Base-by-base conservation (phyloP, 64 coral and sea anemone genomes). In the Orbicella faveolata region DNA sequence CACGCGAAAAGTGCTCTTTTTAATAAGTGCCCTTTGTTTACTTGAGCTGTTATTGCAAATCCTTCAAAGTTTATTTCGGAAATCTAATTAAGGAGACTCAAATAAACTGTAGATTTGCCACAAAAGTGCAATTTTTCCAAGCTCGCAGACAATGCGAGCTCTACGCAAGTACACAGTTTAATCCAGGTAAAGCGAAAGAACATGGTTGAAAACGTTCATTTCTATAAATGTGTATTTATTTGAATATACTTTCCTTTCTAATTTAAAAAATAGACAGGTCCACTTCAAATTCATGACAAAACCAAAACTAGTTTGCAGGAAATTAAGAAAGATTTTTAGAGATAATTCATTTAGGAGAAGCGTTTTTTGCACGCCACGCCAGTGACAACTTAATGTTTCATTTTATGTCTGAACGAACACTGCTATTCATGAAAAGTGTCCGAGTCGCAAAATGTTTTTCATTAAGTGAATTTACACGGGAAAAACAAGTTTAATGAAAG, bases 401-500 rank as follows among this genome's bases (percentile, higher is more conserved):
- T 70, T 70, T 26, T 73, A 37, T 37, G 15, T 68, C 15, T 70
- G 11, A 72, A 41, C 15, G 18, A 41, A 41, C 67, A n/a, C 10
- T 52, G 37, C 36, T 6, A 52, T 25, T 9, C 20, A 85, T 25
- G 9, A 52, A 72, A 65, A 66, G 17, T 72, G 64, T 85, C 64
- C 21, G 52, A 48, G 35, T 34, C 17, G 34, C 41, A 17, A 83
- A 66, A 68, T 83, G 62, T 67, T 67, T 83, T 80, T 83, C 61
- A 83, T 83, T 68, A 83, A 83, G 61, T 72, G 64, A 85, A 85
- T 73, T 85, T 72, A 85, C 63, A 85, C 82, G 73, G 82, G 64
- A 72, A 85, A 83, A 85, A 85, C 82, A 85, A 68, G 30, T 6
- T n/a, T 85, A 85, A 85, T 85, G 82, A 85, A 85, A 85, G 68